These are phyloP conservation scores for Porites rus DNA, from an alignment of 92 coral and sea anemone species.

Conservation along the genomic window DNA sequence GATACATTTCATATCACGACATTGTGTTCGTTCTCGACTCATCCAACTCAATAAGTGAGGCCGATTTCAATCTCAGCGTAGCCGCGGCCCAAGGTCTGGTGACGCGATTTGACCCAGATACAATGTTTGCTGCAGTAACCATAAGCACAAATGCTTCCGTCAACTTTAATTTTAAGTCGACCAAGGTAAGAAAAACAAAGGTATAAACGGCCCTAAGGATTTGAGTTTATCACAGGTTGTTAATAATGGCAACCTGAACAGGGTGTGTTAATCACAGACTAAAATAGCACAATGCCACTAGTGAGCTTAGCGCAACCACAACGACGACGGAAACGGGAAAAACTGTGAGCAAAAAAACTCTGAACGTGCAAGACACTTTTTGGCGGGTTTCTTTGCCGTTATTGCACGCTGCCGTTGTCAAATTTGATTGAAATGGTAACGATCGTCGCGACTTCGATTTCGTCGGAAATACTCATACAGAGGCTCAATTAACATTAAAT, in stretches of 20 bases:
- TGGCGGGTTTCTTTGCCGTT: no score
- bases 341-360: no score
- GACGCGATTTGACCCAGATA: slow-evolving; percentile 62
- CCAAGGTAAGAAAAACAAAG: slow-evolving; percentile 25
- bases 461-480: no score
- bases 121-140: slow-evolving; percentile 70
- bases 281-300: background rate
- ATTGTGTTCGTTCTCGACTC: slow-evolving; percentile 78
- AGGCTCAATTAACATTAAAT: no score
- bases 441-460: no score
- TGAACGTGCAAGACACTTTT: no score
- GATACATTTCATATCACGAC: slow-evolving; percentile 59
- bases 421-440: no score
- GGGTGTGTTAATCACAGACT: background rate
- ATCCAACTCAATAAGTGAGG: slow-evolving; percentile 58
- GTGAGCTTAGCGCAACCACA: no score
- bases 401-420: no score
- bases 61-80: slow-evolving; percentile 71
- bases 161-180: slow-evolving; percentile 57
- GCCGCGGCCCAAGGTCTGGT: slow-evolving; percentile 52
- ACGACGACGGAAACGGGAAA: no score
- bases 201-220: no score
- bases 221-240: background rate
- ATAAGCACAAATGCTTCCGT: slow-evolving; percentile 64
- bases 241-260: background rate